These are phyloP conservation scores for Yoshiicerus persimilis DNA, from an alignment of 1,140 invertebrate species.

Conservation along the genomic window DNA sequence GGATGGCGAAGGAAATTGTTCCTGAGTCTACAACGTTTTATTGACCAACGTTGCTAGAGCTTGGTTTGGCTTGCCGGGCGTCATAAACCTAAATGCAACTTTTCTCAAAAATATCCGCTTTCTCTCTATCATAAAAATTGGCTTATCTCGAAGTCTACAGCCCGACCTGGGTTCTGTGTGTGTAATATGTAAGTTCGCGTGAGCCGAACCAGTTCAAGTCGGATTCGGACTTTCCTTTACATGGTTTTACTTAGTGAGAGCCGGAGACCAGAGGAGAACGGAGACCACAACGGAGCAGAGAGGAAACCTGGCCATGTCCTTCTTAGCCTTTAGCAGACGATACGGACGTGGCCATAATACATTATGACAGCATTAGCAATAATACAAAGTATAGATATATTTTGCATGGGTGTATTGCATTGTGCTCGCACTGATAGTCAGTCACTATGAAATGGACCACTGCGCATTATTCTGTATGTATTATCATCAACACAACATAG, in stretches of 20 bases:
- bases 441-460: conserved; percentile 6
- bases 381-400: not conserved
- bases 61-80: not conserved
- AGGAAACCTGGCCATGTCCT: not conserved
- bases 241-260: no score
- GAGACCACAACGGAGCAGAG: not conserved
- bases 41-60: conserved; percentile 20
- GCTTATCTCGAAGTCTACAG: conserved; percentile 26
- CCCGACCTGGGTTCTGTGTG: not conserved
- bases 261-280: not conserved
- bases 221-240: not conserved
- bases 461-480: conserved; percentile 7
- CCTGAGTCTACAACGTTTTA: conserved; percentile 25
- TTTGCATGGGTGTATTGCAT: not conserved
- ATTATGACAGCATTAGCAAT: not conserved
- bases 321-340: not conserved
- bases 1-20: conserved; percentile 37
- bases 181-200: not conserved
- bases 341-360: not conserved
- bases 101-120: conserved; percentile 33
- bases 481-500: not conserved
- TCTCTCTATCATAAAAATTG: conserved; percentile 32
- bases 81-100: conserved; percentile 33
- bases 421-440: no score
- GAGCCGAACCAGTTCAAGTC: not conserved